Evolutionary conservation across 2,113 vertebrate species (phyloP), one percentile per base, ranked within the genome.

Genomic region (Gallinago media): DNA sequence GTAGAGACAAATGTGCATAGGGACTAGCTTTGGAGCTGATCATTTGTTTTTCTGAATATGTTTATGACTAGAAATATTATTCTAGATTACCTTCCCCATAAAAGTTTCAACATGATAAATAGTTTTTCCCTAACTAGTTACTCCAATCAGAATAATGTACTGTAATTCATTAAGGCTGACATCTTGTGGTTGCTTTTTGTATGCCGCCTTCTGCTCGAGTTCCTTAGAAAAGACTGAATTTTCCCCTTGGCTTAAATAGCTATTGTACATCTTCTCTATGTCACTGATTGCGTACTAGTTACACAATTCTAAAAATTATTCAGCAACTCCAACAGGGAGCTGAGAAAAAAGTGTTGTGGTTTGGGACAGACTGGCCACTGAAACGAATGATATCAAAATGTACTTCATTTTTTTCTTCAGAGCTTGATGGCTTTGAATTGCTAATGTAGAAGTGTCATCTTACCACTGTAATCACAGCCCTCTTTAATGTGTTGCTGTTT

Each of bases 111-210:
- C 8, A 44, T 2, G 25, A 54, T 25, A 52, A 54, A 50, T 23
- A 76, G 32, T n/a, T 86, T 81, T 17, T 2, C 61, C 18, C 6
- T 56, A 26, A 29, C 50, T 47, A 27, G 56, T 44, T 77, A 34
- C 46, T 76, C 34, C 59, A 59, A 61, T 36, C 34, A 25, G 61
- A 91, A 72, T 38, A 49, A 71, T 38, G 27, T 21, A 22, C 95
- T 94, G 72, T 27, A 38, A 56, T 74, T 97, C 85, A 26, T 88
- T 94, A 95, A 97, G 95, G 94, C 96, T 98, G 98, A 97, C 98
- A 98, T 96, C 98, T 98, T 97, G 97, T 98, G 98, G 98, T 27
- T 91, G 76, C 2, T 96, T 82, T 85, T 63, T 31, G 18, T 63
- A 97, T 65, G 58, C 85, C 26, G 2, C 27, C 61, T 89, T 55